These are phyloP conservation scores for Cylas formicarius DNA, from an alignment of 1,140 invertebrate species.

Conservation along the genomic window DNA sequence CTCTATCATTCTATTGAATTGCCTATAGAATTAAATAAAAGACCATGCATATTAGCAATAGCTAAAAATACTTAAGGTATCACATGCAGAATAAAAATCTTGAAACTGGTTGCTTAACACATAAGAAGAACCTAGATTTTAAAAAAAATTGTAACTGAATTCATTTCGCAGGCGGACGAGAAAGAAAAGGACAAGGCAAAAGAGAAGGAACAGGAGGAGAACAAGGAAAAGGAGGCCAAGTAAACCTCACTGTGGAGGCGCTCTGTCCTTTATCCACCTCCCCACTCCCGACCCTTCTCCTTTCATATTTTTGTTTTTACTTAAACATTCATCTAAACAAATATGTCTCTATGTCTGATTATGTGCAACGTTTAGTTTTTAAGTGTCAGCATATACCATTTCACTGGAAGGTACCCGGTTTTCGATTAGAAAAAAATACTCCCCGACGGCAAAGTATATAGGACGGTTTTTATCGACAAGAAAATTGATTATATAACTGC, in stretches of 20 bases:
- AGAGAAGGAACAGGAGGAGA: conserved; percentile 61
- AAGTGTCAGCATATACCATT: conserved; percentile 20
- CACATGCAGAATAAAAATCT: no score
- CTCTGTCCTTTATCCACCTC: conserved; percentile 5
- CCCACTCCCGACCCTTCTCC: conserved; percentile 15
- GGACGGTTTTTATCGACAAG: conserved; percentile 33
- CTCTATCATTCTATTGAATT: no score
- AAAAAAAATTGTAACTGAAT: no score
- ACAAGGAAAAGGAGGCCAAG: conserved; percentile 59
- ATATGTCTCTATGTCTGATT: conserved; percentile 24
- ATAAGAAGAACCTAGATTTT: no score
- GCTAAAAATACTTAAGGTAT: no score
- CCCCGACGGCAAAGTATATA: conserved; percentile 28
- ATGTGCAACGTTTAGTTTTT: conserved; percentile 36
- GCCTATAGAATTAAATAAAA: no score
- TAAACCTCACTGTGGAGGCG: conserved; percentile 30
- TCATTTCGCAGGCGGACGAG: conserved; percentile 47
- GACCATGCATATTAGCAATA: no score
- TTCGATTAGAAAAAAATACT: conserved; percentile 1
- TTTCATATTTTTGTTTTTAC: conserved; percentile 15
- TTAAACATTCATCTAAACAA: conserved; percentile 15
- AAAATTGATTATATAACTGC: conserved; percentile 33
- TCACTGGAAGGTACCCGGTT: conserved; percentile 12
- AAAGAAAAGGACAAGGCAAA: conserved; percentile 61
- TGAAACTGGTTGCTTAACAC: no score